Percentiles rank a stretch among this genome's conserved stretches.
Conservation (phyloP, 2,797 vertebrate genomes). For the Pteropus rufus region DNA sequence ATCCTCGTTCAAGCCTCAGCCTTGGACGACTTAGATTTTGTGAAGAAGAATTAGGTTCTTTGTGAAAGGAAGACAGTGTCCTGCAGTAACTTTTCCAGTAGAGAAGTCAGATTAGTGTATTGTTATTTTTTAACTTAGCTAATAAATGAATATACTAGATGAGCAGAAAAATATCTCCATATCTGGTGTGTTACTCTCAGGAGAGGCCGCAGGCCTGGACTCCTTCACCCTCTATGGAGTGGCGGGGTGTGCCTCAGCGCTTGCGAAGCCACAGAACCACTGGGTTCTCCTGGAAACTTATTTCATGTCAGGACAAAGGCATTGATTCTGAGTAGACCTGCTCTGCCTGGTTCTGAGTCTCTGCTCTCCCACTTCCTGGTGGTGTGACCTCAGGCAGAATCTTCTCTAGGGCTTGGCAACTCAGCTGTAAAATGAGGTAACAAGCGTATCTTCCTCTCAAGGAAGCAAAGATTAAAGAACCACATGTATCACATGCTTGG, state of each 20-base stretch:
- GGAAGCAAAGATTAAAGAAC: not conserved
- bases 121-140: not conserved
- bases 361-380: not conserved
- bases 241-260: not conserved
- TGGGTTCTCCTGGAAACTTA: not conserved
- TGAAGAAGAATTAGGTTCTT: not conserved
- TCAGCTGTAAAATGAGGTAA: not conserved
- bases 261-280: rapidly evolving
- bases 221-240: too few species aligned
- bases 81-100: not conserved
- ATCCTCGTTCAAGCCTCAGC: not conserved
- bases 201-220: not conserved
- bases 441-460: not conserved
- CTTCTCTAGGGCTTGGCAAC: not conserved
- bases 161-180: not conserved
- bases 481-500: too few species aligned
- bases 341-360: not conserved
- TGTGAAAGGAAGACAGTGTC: not conserved
- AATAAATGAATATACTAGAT: not conserved
- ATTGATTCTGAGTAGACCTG: not conserved
- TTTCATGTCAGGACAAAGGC: not conserved
- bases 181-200: not conserved
- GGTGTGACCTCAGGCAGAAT: not conserved
- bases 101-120: not conserved
- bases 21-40: not conserved